phyloP scores from a whole-genome alignment of 92 coral and sea anemone species.

The Palythoa heliodiscus region DNA sequence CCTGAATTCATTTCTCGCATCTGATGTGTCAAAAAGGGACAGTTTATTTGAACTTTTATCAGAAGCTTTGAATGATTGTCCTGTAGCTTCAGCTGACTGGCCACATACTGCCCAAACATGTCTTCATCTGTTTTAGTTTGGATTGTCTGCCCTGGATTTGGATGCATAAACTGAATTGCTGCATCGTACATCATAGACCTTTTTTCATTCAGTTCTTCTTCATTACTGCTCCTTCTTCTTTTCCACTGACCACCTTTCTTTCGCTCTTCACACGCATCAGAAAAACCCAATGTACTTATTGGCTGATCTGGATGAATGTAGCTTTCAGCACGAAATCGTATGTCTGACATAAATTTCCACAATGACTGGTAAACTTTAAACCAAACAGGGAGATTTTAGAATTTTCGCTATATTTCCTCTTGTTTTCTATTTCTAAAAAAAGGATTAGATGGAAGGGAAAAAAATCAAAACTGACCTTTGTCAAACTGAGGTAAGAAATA shows the following conservation, averaged over 20 bases:
- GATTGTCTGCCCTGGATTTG: constrained; percentile 3
- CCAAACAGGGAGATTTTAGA: neutral
- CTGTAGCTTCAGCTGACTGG: constrained; percentile 47
- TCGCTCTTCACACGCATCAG: neutral
- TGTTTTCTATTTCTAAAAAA: neutral
- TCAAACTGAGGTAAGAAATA: neutral
- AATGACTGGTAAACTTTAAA: constrained; percentile 47
- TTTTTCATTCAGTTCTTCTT: constrained; percentile 34
- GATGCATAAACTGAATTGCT: constrained; percentile 37
- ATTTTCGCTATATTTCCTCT: neutral
- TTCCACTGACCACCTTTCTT: neutral
- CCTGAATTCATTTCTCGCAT: constrained; percentile 7
- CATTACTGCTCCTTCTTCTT: constrained; percentile 5
- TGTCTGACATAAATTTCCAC: constrained; percentile 48
- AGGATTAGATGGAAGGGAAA: neutral
- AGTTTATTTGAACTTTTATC: constrained; percentile 39
- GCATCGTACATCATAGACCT: constrained; percentile 31
- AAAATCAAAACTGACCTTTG: neutral
- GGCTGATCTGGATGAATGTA: constrained; percentile 34
- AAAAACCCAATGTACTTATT: constrained; percentile 32
- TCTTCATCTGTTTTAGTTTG: constrained; percentile 42
- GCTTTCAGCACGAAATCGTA: constrained; percentile 38
- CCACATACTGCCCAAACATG: constrained; percentile 51
- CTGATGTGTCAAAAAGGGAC: constrained; percentile 24
- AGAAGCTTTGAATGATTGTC: constrained; percentile 22